Evolutionary conservation across 1,140 invertebrate species (phyloP).

Genomic region (Pseudobourletiella spinata): DNA sequence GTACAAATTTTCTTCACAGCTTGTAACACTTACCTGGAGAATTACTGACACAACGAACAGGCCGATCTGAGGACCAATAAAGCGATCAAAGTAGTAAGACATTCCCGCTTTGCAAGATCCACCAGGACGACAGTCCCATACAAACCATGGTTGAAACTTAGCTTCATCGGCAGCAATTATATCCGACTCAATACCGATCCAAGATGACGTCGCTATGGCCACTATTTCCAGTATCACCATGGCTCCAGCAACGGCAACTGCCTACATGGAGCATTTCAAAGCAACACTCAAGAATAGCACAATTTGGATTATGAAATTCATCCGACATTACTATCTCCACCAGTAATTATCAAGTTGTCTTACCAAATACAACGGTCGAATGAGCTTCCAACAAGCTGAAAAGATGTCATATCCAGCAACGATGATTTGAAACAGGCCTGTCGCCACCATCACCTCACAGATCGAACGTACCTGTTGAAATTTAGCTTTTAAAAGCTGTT

Average conservation of each 20-base stretch:
- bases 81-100: not conserved
- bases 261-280: no score
- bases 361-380: constrained; percentile 6
- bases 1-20: not conserved
- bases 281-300: no score
- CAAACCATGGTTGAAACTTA: constrained; percentile 4
- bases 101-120: not conserved
- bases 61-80: constrained; percentile 10
- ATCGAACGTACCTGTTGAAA: not conserved
- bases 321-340: no score
- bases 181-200: not conserved
- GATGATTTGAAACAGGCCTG: constrained; percentile 14
- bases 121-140: not conserved
- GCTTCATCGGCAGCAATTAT: constrained; percentile 6
- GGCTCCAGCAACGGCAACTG: not conserved
- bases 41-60: constrained; percentile 2
- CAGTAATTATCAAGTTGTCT: no score
- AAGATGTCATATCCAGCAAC: constrained; percentile 9
- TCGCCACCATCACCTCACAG: constrained; percentile 13
- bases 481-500: not conserved
- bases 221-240: constrained; percentile 4
- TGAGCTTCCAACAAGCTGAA: constrained; percentile 8
- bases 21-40: constrained; percentile 12
- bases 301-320: no score
- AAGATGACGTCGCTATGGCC: constrained; percentile 5